These are phyloP conservation scores for Poeciliopsis occidentalis DNA, from an alignment of 2,113 vertebrate species.

Conservation along the genomic window DNA sequence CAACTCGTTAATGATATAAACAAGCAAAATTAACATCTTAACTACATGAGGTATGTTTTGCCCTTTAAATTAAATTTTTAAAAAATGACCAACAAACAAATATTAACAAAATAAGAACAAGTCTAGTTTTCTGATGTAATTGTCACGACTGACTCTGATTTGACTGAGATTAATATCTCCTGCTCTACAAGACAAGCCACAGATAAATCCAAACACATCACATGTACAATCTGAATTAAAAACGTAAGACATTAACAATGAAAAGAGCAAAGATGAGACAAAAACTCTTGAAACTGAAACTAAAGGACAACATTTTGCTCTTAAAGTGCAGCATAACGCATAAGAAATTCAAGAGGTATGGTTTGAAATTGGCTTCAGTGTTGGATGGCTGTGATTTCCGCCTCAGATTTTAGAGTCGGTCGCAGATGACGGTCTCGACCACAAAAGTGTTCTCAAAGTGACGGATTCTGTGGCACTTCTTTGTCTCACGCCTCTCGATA, in stretches of 20 bases:
- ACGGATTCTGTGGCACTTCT: constrained; percentile 87
- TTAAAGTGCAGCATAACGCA: constrained; percentile 79
- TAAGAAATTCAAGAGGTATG: constrained; percentile 75
- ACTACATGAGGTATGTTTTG: constrained; percentile 77
- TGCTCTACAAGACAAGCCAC: constrained; percentile 54
- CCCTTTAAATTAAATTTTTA: constrained; percentile 47
- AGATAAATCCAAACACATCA: constrained; percentile 55
- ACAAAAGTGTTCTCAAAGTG: constrained; percentile 97
- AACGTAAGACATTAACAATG: constrained; percentile 38
- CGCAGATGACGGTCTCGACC: constrained; percentile 92
- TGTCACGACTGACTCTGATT: constrained; percentile 31
- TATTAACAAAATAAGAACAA: constrained; percentile 16
- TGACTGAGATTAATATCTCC: constrained; percentile 30
- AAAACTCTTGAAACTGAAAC: constrained; percentile 23
- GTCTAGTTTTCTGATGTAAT: constrained; percentile 26
- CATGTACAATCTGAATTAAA: constrained; percentile 34
- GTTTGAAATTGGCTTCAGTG: constrained; percentile 68
- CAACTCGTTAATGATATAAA: constrained; percentile 53
- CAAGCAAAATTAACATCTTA: constrained; percentile 51
- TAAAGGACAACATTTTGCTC: constrained; percentile 53
- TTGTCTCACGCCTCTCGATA: no score
- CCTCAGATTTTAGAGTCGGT: constrained; percentile 75
- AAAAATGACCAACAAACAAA: constrained; percentile 33
- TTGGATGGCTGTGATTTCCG: constrained; percentile 46
- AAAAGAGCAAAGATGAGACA: constrained; percentile 42